These are phyloP conservation scores for Neoseiulus cucumeris DNA, from an alignment of 1,140 invertebrate species.

Conservation along the genomic window DNA sequence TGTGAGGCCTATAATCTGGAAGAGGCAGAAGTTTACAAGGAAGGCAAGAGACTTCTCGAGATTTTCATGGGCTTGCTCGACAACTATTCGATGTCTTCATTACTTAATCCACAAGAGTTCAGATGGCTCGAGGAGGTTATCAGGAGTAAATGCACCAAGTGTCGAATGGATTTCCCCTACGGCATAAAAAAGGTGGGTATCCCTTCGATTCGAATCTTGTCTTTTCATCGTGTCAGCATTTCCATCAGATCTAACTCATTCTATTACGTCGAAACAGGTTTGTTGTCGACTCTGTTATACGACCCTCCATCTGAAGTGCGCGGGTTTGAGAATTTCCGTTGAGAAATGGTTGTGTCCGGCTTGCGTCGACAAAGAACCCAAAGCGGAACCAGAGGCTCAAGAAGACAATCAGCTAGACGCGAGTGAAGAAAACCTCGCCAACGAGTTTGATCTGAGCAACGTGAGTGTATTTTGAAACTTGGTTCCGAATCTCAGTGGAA, in stretches of 20 bases:
- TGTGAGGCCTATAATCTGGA: conserved; percentile 68
- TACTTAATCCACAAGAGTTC: not conserved
- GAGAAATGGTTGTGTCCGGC: not conserved
- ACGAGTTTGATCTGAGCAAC: no score
- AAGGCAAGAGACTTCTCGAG: not conserved
- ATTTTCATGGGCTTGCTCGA: conserved; percentile 1
- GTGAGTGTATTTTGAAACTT: no score
- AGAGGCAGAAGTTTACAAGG: conserved; percentile 32
- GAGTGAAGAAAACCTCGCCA: no score
- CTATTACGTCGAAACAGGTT: not conserved
- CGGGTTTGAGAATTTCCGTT: not conserved
- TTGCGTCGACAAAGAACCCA: not conserved
- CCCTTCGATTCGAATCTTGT: no score
- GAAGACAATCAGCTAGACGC: not conserved
- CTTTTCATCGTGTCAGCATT: no score
- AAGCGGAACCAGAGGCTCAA: not conserved
- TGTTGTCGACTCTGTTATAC: not conserved
- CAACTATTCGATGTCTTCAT: not conserved
- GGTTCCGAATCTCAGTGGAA: no score
- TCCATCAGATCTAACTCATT: no score
- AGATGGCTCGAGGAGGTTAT: not conserved
- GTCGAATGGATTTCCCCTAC: not conserved
- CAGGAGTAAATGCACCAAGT: not conserved
- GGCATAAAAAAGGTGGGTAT: not conserved
- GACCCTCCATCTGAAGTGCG: not conserved